A percentile compares a stretch with the other conserved stretches of the same genome.
These are phyloP conservation scores for Papilio polyxenes DNA, from an alignment of 1,140 invertebrate genomes.

Conservation along the genomic window DNA sequence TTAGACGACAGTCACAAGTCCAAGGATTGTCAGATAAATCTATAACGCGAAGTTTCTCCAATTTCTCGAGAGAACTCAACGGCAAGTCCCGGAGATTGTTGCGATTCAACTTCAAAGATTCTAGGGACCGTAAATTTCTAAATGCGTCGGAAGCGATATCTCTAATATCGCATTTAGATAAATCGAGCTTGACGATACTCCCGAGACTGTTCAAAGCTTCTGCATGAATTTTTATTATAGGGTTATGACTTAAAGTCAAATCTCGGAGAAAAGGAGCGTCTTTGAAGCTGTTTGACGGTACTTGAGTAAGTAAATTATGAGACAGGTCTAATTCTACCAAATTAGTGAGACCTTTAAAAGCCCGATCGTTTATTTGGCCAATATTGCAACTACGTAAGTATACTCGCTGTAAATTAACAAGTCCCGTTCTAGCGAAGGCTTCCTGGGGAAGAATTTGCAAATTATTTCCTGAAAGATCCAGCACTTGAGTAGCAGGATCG, in stretches of 20 bases:
- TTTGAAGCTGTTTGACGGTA: constrained; percentile 89
- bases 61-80: constrained; percentile 86
- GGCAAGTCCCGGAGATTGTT: constrained; percentile 89
- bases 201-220: constrained; percentile 88
- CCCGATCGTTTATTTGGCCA: constrained; percentile 90
- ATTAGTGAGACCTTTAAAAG: constrained; percentile 92
- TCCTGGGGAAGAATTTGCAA: constrained; percentile 90
- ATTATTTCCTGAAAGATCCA: constrained; percentile 93
- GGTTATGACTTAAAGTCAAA: constrained; percentile 89
- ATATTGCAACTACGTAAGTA: constrained; percentile 91
- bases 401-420: constrained; percentile 93
- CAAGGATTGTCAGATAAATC: constrained; percentile 95
- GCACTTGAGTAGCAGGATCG: constrained; percentile 92
- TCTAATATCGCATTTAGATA: constrained; percentile 90
- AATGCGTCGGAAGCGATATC: constrained; percentile 89
- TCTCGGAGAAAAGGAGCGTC: constrained; percentile 90
- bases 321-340: constrained; percentile 93
- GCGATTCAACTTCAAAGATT: constrained; percentile 90
- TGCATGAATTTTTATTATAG: constrained; percentile 88
- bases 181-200: constrained; percentile 90
- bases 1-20: constrained; percentile 92
- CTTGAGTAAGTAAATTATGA: constrained; percentile 87
- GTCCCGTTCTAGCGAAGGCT: constrained; percentile 88
- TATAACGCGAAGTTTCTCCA: constrained; percentile 89
- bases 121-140: constrained; percentile 87